phyloP scores from a whole-genome alignment of 1,140 invertebrate species.

The Calephelis virginiensis region DNA sequence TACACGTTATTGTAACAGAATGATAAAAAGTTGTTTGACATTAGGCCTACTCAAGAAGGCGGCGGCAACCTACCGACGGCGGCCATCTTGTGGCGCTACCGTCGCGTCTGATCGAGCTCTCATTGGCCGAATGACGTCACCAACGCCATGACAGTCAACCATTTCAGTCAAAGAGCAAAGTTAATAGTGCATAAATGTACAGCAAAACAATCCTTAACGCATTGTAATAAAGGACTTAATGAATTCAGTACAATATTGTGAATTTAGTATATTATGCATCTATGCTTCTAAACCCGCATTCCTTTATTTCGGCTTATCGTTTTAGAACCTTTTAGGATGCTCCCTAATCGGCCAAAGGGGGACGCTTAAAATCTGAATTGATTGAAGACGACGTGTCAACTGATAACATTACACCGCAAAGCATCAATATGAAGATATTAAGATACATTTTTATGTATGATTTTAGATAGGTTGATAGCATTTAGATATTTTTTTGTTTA shows the following conservation, averaged over 20 bases:
- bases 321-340: slow-evolving; percentile 71
- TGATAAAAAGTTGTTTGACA: slow-evolving; percentile 53
- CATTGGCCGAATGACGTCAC: slow-evolving; percentile 74
- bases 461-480: slow-evolving; percentile 52
- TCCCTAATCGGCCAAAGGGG: slow-evolving; percentile 63
- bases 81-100: slow-evolving; percentile 73
- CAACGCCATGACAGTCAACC: slow-evolving; percentile 66
- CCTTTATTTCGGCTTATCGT: slow-evolving; percentile 64
- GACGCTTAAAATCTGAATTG: slow-evolving; percentile 59
- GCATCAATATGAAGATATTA: slow-evolving; percentile 32
- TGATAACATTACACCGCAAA: slow-evolving; percentile 55
- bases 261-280: slow-evolving; percentile 44
- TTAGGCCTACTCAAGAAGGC: slow-evolving; percentile 73
- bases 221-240: slow-evolving; percentile 28
- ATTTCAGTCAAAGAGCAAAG: slow-evolving; percentile 57
- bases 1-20: slow-evolving; percentile 36
- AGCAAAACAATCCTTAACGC: slow-evolving; percentile 32
- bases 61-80: slow-evolving; percentile 64
- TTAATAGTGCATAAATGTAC: slow-evolving; percentile 32
- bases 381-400: slow-evolving; percentile 51
- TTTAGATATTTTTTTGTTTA: slow-evolving; percentile 7
- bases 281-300: slow-evolving; percentile 68
- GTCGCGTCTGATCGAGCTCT: slow-evolving; percentile 57
- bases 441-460: slow-evolving; percentile 72
- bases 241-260: slow-evolving; percentile 27